These are phyloP conservation scores for Alloplasta piceator DNA, from an alignment of 2,888 invertebrate genomes.

Conservation along the genomic window DNA sequence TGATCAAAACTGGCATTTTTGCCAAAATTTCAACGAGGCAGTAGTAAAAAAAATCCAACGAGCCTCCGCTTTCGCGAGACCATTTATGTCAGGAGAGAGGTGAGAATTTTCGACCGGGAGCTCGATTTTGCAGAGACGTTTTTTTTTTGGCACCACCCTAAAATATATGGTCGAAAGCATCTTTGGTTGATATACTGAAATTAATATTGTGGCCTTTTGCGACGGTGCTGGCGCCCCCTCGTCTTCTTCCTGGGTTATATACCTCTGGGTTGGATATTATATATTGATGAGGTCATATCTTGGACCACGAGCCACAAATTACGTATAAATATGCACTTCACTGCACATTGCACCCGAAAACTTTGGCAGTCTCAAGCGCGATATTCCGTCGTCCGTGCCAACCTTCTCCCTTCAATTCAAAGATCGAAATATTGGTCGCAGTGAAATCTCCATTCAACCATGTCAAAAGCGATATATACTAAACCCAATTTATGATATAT, in stretches of 20 bases:
- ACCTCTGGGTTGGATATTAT: conserved; percentile 3
- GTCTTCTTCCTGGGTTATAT: conserved; percentile 29
- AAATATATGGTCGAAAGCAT: neutral
- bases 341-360: neutral
- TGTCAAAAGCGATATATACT: too few species aligned
- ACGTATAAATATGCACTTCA: conserved; percentile 6
- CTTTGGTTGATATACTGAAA: conserved; percentile 52
- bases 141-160: too few species aligned
- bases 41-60: too few species aligned
- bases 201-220: conserved; percentile 47
- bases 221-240: conserved; percentile 34
- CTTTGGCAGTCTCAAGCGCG: neutral
- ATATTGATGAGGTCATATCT: conserved; percentile 18
- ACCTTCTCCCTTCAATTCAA: neutral
- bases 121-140: too few species aligned
- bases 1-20: too few species aligned
- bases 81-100: too few species aligned
- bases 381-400: conserved; percentile 3
- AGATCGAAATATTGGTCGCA: too few species aligned
- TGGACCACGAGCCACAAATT: neutral
- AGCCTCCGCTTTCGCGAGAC: too few species aligned
- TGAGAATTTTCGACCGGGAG: too few species aligned
- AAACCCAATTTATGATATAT: too few species aligned
- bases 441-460: neutral
- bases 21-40: too few species aligned